A percentile compares a stretch with the other conserved stretches of the same genome.
Conservation (phyloP, 1,140 invertebrate species). For the Bombus superbus region DNA sequence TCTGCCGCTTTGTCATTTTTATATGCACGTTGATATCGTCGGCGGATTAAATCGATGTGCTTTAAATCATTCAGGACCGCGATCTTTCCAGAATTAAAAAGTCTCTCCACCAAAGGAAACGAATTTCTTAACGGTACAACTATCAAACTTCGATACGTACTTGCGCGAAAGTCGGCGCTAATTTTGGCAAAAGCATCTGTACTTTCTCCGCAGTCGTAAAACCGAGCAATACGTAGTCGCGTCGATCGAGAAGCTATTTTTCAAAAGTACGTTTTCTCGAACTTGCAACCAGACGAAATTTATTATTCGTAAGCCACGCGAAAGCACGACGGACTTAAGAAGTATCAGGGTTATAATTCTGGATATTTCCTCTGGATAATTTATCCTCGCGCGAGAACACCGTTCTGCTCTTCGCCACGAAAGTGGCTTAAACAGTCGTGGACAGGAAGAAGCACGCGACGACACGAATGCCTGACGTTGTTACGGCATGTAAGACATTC, state of each 20-base stretch:
- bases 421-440: neutral
- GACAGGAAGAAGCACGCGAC: neutral
- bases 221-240: too few relatives aligned
- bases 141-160: too few relatives aligned
- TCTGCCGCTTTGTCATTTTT: neutral
- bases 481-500: neutral
- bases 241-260: too few relatives aligned
- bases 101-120: too few relatives aligned
- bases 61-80: rapidly evolving
- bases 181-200: too few relatives aligned
- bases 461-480: neutral
- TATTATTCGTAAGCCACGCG: neutral
- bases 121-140: too few relatives aligned
- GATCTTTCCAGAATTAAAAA: too few relatives aligned
- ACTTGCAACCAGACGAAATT: neutral
- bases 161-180: too few relatives aligned
- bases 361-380: neutral
- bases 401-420: neutral
- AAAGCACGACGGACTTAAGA: neutral
- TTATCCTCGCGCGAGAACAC: neutral
- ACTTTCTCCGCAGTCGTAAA: too few relatives aligned
- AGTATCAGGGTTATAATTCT: neutral
- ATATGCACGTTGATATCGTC: neutral
- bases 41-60: too few relatives aligned
- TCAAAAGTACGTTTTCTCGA: neutral